A percentile compares a stretch with the other conserved stretches of the same genome.
Evolutionary conservation across 2,888 invertebrate genomes (phyloP).

Genomic region (Dysmachus trigonus): DNA sequence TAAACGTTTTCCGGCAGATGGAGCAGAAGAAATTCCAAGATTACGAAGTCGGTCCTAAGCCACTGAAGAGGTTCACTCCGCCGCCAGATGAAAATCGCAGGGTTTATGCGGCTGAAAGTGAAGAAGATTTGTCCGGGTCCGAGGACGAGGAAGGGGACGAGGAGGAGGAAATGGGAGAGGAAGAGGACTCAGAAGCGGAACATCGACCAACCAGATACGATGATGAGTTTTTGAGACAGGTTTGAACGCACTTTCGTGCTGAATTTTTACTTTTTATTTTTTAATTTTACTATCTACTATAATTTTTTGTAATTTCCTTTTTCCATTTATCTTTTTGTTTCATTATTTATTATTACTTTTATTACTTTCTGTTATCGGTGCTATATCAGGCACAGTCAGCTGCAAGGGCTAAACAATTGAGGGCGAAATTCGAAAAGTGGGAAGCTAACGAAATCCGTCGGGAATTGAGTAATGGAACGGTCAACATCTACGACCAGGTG

Average conservation of each 20-base stretch:
- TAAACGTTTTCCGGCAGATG: conserved; percentile 88
- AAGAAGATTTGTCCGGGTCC: conserved; percentile 62
- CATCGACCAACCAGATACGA: conserved; percentile 58
- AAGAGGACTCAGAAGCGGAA: conserved; percentile 58
- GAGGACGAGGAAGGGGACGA: conserved; percentile 66
- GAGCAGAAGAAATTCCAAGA: conserved; percentile 74
- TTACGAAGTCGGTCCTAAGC: conserved; percentile 72
- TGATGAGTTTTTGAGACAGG: conserved; percentile 77
- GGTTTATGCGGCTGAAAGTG: conserved; percentile 57
- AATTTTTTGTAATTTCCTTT: not conserved
- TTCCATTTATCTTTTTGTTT: not conserved
- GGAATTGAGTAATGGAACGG: conserved; percentile 65
- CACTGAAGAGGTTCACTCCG: conserved; percentile 88
- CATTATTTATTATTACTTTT: not conserved
- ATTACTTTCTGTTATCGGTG: not conserved
- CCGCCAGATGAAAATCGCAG: conserved; percentile 75
- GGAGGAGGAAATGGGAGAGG: conserved; percentile 64
- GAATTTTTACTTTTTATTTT: not conserved
- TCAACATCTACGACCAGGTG: conserved; percentile 62
- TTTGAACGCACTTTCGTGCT: conserved; percentile 47
- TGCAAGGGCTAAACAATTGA: conserved; percentile 83
- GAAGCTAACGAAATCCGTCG: conserved; percentile 73
- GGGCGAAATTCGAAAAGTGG: conserved; percentile 91
- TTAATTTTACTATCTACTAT: not conserved
- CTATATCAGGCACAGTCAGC: conserved; percentile 71